Evolutionary conservation across 2,113 vertebrate species (phyloP).

Genomic region (Cinclus mexicanus): DNA sequence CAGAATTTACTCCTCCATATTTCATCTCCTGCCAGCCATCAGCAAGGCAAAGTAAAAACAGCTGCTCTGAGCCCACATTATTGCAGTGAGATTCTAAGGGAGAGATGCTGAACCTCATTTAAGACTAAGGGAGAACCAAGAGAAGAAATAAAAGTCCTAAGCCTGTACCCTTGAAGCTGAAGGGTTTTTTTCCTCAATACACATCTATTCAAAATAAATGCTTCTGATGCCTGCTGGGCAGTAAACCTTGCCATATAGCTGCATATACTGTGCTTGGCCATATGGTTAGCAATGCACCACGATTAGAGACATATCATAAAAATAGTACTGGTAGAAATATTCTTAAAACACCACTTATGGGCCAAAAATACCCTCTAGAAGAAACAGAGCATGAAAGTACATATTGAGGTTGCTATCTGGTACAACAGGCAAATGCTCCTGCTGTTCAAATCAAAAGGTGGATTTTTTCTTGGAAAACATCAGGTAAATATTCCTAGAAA

Average conservation of each 20-base stretch:
- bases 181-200: background rate
- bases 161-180: background rate
- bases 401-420: slow-evolving; percentile 21
- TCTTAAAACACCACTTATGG: background rate
- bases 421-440: background rate
- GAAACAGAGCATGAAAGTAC: background rate
- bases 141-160: background rate
- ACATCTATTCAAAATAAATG: background rate
- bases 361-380: slow-evolving; percentile 27
- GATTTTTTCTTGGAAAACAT: background rate
- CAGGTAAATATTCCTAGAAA: slow-evolving; percentile 38
- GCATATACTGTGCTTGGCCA: background rate
- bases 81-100: slow-evolving; percentile 7
- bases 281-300: background rate
- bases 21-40: slow-evolving; percentile 36
- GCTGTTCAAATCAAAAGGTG: slow-evolving; percentile 32
- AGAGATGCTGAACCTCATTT: slow-evolving; percentile 5
- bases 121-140: background rate
- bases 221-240: background rate
- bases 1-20: slow-evolving; percentile 12
- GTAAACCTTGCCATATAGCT: background rate
- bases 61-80: slow-evolving; percentile 31
- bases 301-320: background rate
- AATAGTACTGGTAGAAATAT: slow-evolving; percentile 1
- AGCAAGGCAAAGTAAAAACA: slow-evolving; percentile 24